Base-by-base conservation (phyloP, 2,113 vertebrate genomes). In the Ochotona princeps region DNA sequence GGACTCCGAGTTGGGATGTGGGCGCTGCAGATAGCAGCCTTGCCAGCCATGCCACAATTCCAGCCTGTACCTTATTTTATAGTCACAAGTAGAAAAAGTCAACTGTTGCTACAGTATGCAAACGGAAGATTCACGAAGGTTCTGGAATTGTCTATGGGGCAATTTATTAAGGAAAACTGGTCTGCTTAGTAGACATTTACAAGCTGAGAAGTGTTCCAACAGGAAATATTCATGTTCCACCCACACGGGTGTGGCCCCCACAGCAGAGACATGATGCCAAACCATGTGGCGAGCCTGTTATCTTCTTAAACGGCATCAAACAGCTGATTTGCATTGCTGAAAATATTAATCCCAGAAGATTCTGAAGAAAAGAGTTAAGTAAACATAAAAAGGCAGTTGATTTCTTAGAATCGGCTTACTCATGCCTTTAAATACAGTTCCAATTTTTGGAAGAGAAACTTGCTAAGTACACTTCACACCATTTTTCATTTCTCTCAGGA, bases 401-500 rank as follows among this genome's bases (percentile, higher is more conserved):
- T 73, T 92, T 95, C 87, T 87, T 60, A 79, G 32, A 80, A 89
- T 65, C 57, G 57, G 51, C 78, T 94, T 84, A 73, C 84, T 92
- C 90, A 92, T 69, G 89, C 90, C 80, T 92, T 91, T 61, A 92
- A 83, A 90, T 32, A 91, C 51, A 47, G 26, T 61, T 93, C 80
- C 79, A 57, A 57, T 78, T 78, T 79, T 94, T 75, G 57, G 35
- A 91, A 95, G 69, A 79, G n/a, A 85, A 61, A 79, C 60, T 85
- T 88, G 32, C 69, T 87, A 83, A 93, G 80, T 95, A 74, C 18
- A 81, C 67, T 66, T 93, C 20, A 65, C 63, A 91, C 74, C 30
- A 38, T 79, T 88, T 74, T 67, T 82, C 74, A 87, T 86, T 96
- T 87, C 80, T 96, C 83, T 78, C 57, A 63, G 93, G 88, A 89